A percentile compares a stretch with the other conserved stretches of the same genome.
Conservation (phyloP, 1,140 invertebrate genomes). For the Brachionus angularis region DNA sequence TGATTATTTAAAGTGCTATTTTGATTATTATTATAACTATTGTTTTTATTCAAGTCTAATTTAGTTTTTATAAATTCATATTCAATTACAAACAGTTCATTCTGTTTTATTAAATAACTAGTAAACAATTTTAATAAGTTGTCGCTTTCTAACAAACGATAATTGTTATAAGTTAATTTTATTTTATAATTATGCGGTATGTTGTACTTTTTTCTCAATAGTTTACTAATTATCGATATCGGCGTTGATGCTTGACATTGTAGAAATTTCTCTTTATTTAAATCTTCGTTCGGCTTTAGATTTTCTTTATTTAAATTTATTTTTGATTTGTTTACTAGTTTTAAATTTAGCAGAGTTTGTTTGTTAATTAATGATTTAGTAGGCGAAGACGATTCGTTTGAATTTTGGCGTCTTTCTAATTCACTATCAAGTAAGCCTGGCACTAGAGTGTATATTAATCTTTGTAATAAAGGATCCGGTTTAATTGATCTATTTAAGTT, state of each 20-base stretch:
- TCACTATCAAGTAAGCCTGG: slow-evolving; percentile 14
- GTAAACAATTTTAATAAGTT: slow-evolving; percentile 26
- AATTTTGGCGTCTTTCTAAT: slow-evolving; percentile 13
- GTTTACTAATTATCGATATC: not conserved
- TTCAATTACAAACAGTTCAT: slow-evolving; percentile 13
- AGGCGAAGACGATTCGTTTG: not conserved
- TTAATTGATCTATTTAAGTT: slow-evolving; percentile 1
- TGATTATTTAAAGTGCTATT: no score
- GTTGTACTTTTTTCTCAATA: slow-evolving; percentile 27
- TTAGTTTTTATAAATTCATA: slow-evolving; percentile 29
- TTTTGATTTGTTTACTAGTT: not conserved
- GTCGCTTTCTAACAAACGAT: not conserved
- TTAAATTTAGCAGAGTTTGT: slow-evolving; percentile 3
- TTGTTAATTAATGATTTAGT: not conserved
- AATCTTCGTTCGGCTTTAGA: not conserved
- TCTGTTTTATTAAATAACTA: slow-evolving; percentile 17
- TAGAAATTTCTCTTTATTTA: not conserved
- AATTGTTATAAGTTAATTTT: not conserved
- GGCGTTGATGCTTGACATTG: slow-evolving; percentile 35
- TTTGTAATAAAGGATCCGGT: slow-evolving; percentile 9
- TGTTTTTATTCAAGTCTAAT: no score
- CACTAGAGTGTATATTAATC: slow-evolving; percentile 29
- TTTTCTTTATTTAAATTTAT: slow-evolving; percentile 5
- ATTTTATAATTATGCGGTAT: slow-evolving; percentile 27
- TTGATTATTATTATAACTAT: no score